These are phyloP conservation scores for Drosophila paramelanica DNA, from an alignment of 2,888 invertebrate species.

Conservation along the genomic window DNA sequence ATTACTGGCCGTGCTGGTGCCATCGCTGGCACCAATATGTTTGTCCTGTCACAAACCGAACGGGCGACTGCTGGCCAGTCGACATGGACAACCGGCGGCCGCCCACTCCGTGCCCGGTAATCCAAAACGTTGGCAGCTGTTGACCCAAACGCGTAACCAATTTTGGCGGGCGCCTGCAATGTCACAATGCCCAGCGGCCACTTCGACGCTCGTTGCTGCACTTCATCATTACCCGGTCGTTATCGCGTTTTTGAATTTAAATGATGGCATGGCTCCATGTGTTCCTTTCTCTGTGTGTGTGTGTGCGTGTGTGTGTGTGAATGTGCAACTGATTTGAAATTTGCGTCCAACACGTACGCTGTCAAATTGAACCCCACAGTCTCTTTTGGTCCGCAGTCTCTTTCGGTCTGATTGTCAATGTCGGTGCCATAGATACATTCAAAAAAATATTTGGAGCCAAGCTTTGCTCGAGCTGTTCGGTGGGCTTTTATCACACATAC, in stretches of 20 bases:
- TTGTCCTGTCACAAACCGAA: conserved; percentile 41
- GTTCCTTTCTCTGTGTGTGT: neutral
- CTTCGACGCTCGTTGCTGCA: conserved; percentile 42
- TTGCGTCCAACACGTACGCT: conserved; percentile 52
- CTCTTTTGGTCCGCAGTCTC: conserved; percentile 20
- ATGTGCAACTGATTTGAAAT: conserved; percentile 63
- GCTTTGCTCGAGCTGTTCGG: conserved; percentile 54
- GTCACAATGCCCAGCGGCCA: conserved; percentile 46
- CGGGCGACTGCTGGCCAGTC: conserved; percentile 20
- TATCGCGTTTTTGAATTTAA: conserved; percentile 79
- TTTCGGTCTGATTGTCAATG: conserved; percentile 40
- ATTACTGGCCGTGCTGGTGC: conserved; percentile 12
- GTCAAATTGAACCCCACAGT: conserved; percentile 41
- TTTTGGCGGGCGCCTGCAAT: conserved; percentile 58
- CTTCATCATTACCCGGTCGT: conserved; percentile 78
- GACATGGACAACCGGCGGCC: neutral
- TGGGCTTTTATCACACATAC: conserved; percentile 68
- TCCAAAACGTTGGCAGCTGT: conserved; percentile 58
- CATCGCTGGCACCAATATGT: conserved; percentile 52
- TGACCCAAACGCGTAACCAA: conserved; percentile 73
- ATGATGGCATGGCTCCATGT: conserved; percentile 51
- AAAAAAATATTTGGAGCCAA: conserved; percentile 29
- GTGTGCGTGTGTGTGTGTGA: conserved; percentile 5
- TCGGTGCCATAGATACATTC: conserved; percentile 13
- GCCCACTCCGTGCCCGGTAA: conserved; percentile 15